These are phyloP conservation scores for Pollimyrus isidori DNA, from an alignment of 2,113 vertebrate species.

Conservation along the genomic window DNA sequence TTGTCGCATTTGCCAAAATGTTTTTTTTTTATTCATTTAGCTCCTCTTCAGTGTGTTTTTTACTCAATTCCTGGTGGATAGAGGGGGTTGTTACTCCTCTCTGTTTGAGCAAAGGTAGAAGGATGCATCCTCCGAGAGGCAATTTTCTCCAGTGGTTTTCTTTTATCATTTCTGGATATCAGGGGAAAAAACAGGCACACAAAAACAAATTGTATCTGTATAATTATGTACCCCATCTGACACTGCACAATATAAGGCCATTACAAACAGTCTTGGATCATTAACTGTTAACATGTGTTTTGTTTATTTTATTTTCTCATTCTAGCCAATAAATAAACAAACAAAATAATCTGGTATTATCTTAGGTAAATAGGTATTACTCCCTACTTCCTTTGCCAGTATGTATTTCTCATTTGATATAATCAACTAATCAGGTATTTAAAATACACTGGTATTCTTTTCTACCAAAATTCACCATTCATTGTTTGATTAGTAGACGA, in stretches of 20 bases:
- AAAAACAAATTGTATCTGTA: neutral
- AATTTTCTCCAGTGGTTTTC: neutral
- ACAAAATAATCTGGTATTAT: neutral
- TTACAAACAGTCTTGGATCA: conserved; percentile 35
- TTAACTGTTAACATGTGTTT: conserved; percentile 25
- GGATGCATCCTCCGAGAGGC: neutral
- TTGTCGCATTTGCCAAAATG: conserved; percentile 31
- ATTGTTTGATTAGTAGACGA: neutral
- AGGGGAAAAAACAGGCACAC: neutral
- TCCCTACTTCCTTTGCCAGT: neutral
- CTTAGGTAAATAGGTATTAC: neutral
- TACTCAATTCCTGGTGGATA: conserved; percentile 23
- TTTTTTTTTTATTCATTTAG: conserved; percentile 23
- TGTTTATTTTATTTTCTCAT: conserved; percentile 24
- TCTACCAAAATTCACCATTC: neutral
- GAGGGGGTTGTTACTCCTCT: conserved; percentile 6
- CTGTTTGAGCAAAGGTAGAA: neutral
- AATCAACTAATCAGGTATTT: neutral
- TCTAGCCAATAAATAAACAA: conserved; percentile 25
- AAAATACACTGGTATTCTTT: neutral
- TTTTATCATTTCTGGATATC: neutral
- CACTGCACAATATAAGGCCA: conserved; percentile 21
- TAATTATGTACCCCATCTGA: neutral
- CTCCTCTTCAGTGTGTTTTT: conserved; percentile 13
- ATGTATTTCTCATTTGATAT: neutral